Conservation (phyloP, 2,113 vertebrate species). For the mouse (Mus musculus) region GRCm39 chr1:110510001-110510500, state of each 20-base stretch:
- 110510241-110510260: background rate
- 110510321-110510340: background rate
- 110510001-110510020: too few relatives aligned
- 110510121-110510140: too few relatives aligned
- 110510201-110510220: background rate
- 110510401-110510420: background rate
- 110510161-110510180: background rate
- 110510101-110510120: too few relatives aligned
- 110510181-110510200: background rate
- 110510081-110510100: too few relatives aligned
- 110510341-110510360: background rate
- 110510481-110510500: background rate
- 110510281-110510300: background rate
- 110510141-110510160: background rate
- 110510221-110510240: background rate
- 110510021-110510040: accelerated
- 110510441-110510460: background rate
- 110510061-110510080: too few relatives aligned
- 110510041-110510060: too few relatives aligned
- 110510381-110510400: background rate
- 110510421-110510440: background rate
- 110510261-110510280: background rate
- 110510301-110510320: background rate
- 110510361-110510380: background rate
- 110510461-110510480: background rate